Conservation (phyloP, 92 coral and sea anemone species). For the Parazoanthus darwini region DNA sequence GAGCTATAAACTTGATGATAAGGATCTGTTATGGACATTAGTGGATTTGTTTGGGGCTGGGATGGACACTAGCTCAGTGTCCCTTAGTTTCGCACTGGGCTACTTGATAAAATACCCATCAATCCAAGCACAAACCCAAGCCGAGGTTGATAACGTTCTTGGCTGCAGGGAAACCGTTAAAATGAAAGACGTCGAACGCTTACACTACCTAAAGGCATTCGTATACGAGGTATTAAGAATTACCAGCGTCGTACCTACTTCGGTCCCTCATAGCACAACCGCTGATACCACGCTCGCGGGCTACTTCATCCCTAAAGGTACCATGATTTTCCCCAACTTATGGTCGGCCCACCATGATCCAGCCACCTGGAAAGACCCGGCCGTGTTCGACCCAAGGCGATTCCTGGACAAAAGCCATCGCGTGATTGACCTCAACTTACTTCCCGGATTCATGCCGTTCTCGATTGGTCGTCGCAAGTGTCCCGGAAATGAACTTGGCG, state of each 20-base stretch:
- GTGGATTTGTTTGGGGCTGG: slow-evolving; percentile 24
- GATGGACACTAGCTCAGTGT: slow-evolving; percentile 26
- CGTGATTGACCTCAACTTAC: not conserved
- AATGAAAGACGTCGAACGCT: not conserved
- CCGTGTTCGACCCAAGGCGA: slow-evolving; percentile 69
- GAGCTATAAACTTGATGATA: slow-evolving; percentile 16
- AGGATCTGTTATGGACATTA: slow-evolving; percentile 26
- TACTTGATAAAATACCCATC: slow-evolving; percentile 33
- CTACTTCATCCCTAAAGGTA: slow-evolving; percentile 36
- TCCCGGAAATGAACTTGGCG: slow-evolving; percentile 19
- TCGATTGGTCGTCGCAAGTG: slow-evolving; percentile 42
- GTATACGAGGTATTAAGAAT: slow-evolving; percentile 29
- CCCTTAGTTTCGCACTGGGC: slow-evolving; percentile 25
- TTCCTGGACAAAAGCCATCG: slow-evolving; percentile 61
- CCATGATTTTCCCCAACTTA: slow-evolving; percentile 68
- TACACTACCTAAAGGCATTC: slow-evolving; percentile 22
- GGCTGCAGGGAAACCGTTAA: slow-evolving; percentile 3
- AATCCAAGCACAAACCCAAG: slow-evolving; percentile 19
- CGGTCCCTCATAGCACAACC: slow-evolving; percentile 41
- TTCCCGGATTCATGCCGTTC: slow-evolving; percentile 31
- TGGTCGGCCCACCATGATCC: slow-evolving; percentile 77
- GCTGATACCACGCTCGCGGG: slow-evolving; percentile 32
- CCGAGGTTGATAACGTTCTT: slow-evolving; percentile 22
- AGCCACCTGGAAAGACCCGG: slow-evolving; percentile 67
- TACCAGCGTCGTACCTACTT: slow-evolving; percentile 24